These are phyloP conservation scores for Sebastes ruberrimus DNA, from an alignment of 2,797 vertebrate genomes.

Conservation along the genomic window DNA sequence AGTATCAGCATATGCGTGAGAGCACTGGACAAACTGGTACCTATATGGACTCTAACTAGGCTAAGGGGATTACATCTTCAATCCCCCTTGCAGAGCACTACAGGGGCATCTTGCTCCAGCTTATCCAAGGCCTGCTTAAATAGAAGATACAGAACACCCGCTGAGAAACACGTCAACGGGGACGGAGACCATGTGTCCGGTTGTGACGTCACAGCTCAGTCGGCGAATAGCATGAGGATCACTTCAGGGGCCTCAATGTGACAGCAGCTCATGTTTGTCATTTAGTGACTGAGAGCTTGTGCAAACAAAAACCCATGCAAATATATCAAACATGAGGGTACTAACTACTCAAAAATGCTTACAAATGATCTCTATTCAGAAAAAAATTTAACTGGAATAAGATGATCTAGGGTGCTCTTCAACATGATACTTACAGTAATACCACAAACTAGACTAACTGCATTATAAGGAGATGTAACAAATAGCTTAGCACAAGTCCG, in stretches of 20 bases:
- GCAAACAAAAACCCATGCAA: background rate
- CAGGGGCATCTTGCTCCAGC: slow-evolving; percentile 52
- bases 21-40: slow-evolving; percentile 17
- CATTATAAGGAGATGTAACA: background rate
- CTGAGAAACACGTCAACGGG: slow-evolving; percentile 32
- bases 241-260: background rate
- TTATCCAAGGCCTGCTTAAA: slow-evolving; percentile 65
- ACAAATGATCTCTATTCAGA: background rate
- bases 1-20: slow-evolving; percentile 26
- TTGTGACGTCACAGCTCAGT: slow-evolving; percentile 47
- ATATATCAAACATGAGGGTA: background rate
- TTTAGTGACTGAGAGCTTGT: background rate
- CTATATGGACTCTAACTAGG: slow-evolving; percentile 53
- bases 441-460: background rate
- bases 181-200: slow-evolving; percentile 21
- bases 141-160: slow-evolving; percentile 31
- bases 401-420: background rate
- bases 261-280: background rate
- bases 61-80: slow-evolving; percentile 80
- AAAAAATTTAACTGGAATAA: background rate
- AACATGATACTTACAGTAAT: background rate
- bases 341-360: background rate
- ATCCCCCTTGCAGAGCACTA: slow-evolving; percentile 54
- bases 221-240: slow-evolving; percentile 14
- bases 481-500: background rate